Base-by-base conservation (phyloP, 2,797 vertebrate genomes). In the Apogon talboti region DNA sequence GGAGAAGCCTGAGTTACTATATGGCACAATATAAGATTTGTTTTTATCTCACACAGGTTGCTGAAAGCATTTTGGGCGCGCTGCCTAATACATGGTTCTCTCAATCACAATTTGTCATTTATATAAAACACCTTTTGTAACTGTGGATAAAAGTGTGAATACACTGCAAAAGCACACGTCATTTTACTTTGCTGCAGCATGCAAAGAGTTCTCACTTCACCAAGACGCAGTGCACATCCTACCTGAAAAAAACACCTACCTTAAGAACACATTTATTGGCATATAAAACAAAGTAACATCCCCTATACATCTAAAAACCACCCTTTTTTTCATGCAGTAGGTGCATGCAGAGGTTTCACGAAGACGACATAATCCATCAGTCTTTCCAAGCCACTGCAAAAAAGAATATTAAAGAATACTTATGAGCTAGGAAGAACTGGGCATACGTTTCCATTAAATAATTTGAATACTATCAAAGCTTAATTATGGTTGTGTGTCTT, bases 161-260 rank as follows among this genome's bases (percentile, higher is more conserved):
- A 82, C 72, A 82, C 76, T 76, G 82, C 85, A 66, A 84, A 87
- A 80, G 77, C 78, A 74, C 66, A 87, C 37, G 46, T 52, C 19
- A 15, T 37, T 71, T 82, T 62, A 78, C 66, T 85, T 83, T 84
- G 87, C 82, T 84, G 86, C 79, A 74, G 73, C 92, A 93, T 93
- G 91, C 92, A 91, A 84, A 80, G 70, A 62, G 54, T 63, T 68
- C 19, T 71, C 66, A 40, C 43, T 74, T 72, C 49, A 67, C 55
- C 16, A n/a, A 68, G 57, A 63, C 11, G 52, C 52, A 51, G 19
- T 52, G 58, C 2, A 5, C 41, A 60, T 48, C 59, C 62, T 66
- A 71, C 40, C 38, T 59, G 61, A 52, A 63, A 37, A 37, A 71
- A 16, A 35, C 66, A 68, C 71, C 62, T 71, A 65, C 9, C 43